A percentile compares a stretch with the other conserved stretches of the same genome.
Evolutionary conservation across 2,888 invertebrate species (phyloP).

Genomic region (Caenorhabditis zanzibari): DNA sequence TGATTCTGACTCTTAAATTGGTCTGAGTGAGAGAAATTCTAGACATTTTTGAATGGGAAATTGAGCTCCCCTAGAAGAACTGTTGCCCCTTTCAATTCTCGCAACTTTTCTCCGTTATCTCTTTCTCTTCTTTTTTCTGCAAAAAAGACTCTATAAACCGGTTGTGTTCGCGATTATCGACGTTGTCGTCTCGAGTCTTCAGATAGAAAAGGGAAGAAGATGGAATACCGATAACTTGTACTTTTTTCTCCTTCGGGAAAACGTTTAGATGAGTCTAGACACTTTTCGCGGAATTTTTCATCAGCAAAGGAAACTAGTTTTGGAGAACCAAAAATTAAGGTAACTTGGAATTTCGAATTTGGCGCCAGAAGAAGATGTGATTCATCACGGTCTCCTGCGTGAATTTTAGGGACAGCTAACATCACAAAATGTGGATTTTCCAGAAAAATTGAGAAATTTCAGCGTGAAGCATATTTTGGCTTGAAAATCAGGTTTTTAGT

Average conservation of each 20-base stretch:
- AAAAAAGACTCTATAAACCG: slow-evolving; percentile 42
- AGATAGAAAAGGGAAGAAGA: slow-evolving; percentile 8
- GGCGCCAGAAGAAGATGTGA: background rate
- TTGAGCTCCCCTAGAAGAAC: no score
- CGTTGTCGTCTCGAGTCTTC: slow-evolving; percentile 31
- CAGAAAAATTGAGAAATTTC: no score
- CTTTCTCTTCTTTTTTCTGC: slow-evolving; percentile 10
- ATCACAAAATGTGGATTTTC: no score
- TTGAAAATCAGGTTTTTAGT: no score
- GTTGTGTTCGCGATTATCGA: slow-evolving; percentile 26
- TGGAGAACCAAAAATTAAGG: background rate
- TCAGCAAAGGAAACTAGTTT: background rate
- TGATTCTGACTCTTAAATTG: no score
- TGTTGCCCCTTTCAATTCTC: background rate
- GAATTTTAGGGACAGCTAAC: no score
- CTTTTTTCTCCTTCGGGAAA: slow-evolving; percentile 39
- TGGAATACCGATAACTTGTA: slow-evolving; percentile 59
- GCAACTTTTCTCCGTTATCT: slow-evolving; percentile 29
- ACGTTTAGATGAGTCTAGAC: background rate
- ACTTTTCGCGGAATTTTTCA: slow-evolving; percentile 12
- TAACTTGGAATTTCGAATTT: background rate
- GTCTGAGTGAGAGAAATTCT: no score
- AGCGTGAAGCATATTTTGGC: no score
- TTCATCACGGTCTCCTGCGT: no score
- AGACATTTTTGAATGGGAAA: background rate